These are phyloP conservation scores for Crenichthys baileyi DNA, from an alignment of 2,797 vertebrate genomes.

Conservation along the genomic window DNA sequence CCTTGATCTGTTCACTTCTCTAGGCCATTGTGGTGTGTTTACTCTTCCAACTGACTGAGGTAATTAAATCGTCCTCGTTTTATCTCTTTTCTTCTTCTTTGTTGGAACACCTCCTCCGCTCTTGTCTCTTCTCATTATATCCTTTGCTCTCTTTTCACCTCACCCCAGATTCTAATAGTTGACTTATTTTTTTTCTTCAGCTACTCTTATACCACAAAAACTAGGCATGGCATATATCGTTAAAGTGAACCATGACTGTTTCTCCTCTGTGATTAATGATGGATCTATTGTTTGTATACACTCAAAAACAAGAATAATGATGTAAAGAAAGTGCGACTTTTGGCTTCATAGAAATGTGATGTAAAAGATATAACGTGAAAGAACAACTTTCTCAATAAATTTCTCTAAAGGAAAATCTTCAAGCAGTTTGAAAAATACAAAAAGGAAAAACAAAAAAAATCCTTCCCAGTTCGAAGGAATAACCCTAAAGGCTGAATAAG, in stretches of 20 bases:
- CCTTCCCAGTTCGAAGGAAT: background rate
- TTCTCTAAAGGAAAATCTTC: background rate
- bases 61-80: constrained; percentile 53
- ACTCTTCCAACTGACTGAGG: constrained; percentile 29
- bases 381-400: background rate
- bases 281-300: constrained; percentile 53
- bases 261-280: constrained; percentile 34
- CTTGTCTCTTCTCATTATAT: constrained; percentile 56
- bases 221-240: constrained; percentile 39
- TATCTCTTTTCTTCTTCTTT: constrained; percentile 40
- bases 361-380: background rate
- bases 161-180: constrained; percentile 21
- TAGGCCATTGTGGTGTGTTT: constrained; percentile 28
- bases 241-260: constrained; percentile 20
- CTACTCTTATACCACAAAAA: constrained; percentile 51
- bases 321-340: background rate
- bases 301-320: constrained; percentile 19
- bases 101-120: constrained; percentile 55
- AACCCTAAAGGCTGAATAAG: background rate
- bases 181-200: constrained; percentile 37
- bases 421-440: background rate
- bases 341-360: background rate
- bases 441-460: background rate
- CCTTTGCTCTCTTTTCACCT: constrained; percentile 43
- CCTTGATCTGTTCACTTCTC: constrained; percentile 12